Conservation (phyloP, 1,140 invertebrate species). For the Neotoxoptera formosana region DNA sequence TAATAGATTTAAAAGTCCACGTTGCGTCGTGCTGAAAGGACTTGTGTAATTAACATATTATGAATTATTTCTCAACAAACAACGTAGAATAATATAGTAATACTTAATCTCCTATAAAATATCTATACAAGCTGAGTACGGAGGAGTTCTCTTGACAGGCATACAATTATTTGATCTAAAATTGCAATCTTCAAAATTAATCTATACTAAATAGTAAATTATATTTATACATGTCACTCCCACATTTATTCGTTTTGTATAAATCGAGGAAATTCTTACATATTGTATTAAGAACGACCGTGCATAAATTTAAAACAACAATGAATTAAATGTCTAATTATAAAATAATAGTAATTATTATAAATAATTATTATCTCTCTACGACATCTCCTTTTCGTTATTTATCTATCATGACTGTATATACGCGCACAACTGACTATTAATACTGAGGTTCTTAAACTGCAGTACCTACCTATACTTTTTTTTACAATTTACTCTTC, state of each 20-base stretch:
- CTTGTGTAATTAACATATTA: background rate
- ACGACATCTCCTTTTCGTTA: background rate
- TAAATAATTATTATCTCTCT: background rate
- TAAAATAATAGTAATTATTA: constrained; percentile 12
- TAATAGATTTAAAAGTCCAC: background rate
- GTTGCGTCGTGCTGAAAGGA: background rate
- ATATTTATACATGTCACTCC: background rate
- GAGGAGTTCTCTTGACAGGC: background rate
- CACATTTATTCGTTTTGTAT: background rate
- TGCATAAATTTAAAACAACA: constrained; percentile 6
- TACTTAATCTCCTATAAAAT: background rate
- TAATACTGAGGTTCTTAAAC: background rate
- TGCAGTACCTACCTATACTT: background rate
- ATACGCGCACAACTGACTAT: background rate
- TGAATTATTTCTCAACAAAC: background rate
- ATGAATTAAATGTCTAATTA: background rate
- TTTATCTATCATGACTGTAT: background rate
- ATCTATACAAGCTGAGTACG: background rate
- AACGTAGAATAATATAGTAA: background rate
- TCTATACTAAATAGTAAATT: background rate
- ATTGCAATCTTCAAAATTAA: constrained; percentile 16
- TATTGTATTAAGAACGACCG: background rate
- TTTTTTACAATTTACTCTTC: background rate
- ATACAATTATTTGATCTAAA: constrained; percentile 28
- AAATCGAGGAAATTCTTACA: background rate